phyloP scores from a whole-genome alignment of 2,797 vertebrate genomes.

The Anolis apletophallus region DNA sequence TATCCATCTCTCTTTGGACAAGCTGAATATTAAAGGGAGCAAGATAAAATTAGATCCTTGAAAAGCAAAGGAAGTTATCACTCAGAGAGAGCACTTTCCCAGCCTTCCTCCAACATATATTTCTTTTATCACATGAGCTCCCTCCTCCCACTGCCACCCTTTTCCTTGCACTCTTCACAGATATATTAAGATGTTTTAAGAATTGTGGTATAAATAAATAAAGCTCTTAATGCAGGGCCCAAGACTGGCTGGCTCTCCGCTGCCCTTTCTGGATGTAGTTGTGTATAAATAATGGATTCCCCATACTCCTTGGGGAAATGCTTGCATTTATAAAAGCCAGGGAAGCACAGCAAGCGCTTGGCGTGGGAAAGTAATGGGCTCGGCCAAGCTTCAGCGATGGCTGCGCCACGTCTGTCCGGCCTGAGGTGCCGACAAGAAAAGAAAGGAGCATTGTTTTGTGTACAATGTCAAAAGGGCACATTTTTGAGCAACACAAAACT shows the following conservation, averaged over 20 bases:
- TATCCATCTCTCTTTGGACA: background rate
- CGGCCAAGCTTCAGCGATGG: background rate
- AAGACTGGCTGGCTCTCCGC: background rate
- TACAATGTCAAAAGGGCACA: too few species aligned
- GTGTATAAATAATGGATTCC: conserved; percentile 33
- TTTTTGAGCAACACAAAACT: background rate
- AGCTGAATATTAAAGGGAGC: background rate
- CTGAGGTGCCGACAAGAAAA: too few species aligned
- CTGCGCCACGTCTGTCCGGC: background rate
- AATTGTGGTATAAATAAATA: conserved; percentile 12
- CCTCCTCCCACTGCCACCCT: too few species aligned
- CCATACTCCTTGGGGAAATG: background rate
- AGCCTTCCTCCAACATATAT: background rate
- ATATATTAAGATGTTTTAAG: conserved; percentile 19
- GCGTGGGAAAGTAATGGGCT: background rate
- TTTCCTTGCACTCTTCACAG: background rate
- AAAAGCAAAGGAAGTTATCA: background rate
- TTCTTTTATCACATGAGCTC: background rate
- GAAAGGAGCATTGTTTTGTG: too few species aligned
- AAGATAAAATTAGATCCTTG: background rate
- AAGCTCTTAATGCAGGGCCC: background rate
- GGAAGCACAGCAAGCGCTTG: background rate
- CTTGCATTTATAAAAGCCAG: background rate
- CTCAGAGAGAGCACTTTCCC: background rate
- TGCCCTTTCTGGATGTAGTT: background rate